Percentiles rank a stretch among this genome's conserved stretches.
Conservation (phyloP, 2,797 vertebrate species). For the Miichthys miiuy region DNA sequence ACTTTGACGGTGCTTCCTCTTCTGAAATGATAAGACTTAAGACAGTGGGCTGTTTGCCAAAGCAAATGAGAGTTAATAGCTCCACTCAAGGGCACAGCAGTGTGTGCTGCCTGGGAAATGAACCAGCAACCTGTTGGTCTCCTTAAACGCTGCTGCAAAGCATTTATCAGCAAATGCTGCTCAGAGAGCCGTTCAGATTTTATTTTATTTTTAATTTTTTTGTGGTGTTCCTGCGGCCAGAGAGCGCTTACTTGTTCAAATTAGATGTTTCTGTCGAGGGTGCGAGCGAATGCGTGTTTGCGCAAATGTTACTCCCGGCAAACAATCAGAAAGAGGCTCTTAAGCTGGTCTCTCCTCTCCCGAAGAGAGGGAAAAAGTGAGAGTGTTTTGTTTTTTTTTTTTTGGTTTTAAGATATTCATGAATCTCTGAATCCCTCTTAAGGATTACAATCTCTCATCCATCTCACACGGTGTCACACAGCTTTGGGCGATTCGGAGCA, state of each 20-base stretch:
- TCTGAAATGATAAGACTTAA: constrained; percentile 43
- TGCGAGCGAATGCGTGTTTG: constrained; percentile 58
- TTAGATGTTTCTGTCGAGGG: constrained; percentile 63
- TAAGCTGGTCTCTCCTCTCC: constrained; percentile 65
- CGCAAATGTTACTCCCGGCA: constrained; percentile 67
- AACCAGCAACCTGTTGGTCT: constrained; percentile 64
- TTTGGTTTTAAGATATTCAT: constrained; percentile 82
- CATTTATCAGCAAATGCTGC: constrained; percentile 58
- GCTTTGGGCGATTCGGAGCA: constrained; percentile 71
- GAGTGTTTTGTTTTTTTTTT: constrained; percentile 59
- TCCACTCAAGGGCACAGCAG: constrained; percentile 51
- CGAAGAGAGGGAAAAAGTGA: constrained; percentile 51
- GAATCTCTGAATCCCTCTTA: constrained; percentile 82
- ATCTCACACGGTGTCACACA: constrained; percentile 70
- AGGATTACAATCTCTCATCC: constrained; percentile 84
- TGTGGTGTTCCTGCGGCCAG: constrained; percentile 44
- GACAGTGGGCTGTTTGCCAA: constrained; percentile 46
- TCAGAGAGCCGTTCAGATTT: constrained; percentile 39
- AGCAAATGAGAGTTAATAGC: constrained; percentile 69
- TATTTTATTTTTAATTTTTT: constrained; percentile 1
- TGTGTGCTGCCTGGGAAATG: constrained; percentile 52
- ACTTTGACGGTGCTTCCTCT: constrained; percentile 38
- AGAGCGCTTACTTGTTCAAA: constrained; percentile 65
- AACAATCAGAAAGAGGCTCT: constrained; percentile 70
- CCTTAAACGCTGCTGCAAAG: constrained; percentile 40